Base-by-base conservation (phyloP, 2,797 vertebrate species). In the Phalanger gymnotis region DNA sequence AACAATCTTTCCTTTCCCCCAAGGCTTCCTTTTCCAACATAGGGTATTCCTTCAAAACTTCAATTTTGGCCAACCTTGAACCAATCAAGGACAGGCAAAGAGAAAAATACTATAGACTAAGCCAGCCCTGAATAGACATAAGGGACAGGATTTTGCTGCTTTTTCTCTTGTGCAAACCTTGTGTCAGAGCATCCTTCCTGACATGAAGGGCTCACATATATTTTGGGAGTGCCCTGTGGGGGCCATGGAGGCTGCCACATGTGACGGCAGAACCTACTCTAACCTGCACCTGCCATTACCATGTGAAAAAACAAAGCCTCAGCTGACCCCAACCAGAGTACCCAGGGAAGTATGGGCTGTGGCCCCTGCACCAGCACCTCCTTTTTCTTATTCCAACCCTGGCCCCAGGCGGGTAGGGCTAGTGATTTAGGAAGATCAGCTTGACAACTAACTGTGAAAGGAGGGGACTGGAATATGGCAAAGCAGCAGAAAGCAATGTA, bases 1-100 rank as follows among this genome's bases (percentile, higher is more conserved):
- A 91, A 92, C 58, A 91, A 81, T 52, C 94, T 61, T 92, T 95
- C 90, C 92, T 53, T 91, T 57, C 66, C 51, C 51, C 4, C 73
- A 95, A 91, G 0, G 22, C 40, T 87, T 81, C 91, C 54, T 53
- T 90, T 66, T 53, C 93, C 54, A 66, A 0, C 0, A 2, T 25
- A 16, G 19, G 53, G 51, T 54, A 52, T 47, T n/a, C 28, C 10
- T 31, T 56, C 54, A 56, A 91, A 53, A n/a, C 34, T 91, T 93
- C 11, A 56, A 73, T 61, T 51, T 54, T 96, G 25, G 81, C 27
- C 27, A 22, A 56, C 0, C 9, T 28, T 28, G 5, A 1, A 14
- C 27, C 7, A 1, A 34, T 95, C 91, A 90, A 91, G 73, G 90
- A 94, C 0, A 0, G 54, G 19, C 40, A 87, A 47, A 27, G 30